Evolutionary conservation across 2,888 invertebrate species (phyloP).

Genomic region (Atherix ibis): DNA sequence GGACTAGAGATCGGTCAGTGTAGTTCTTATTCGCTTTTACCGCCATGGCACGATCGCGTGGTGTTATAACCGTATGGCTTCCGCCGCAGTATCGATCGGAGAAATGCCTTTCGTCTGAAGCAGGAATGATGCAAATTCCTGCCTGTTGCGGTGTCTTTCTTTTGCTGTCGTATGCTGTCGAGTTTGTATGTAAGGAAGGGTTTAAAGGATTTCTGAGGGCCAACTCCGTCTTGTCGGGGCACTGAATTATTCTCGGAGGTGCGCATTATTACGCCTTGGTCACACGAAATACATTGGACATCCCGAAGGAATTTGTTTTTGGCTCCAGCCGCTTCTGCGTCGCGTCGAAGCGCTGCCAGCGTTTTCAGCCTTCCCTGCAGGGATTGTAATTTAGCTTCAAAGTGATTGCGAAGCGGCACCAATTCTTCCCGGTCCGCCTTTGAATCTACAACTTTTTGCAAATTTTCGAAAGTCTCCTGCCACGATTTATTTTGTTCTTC

Average conservation of each 20-base stretch:
- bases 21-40: conserved; percentile 2
- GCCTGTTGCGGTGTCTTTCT: conserved; percentile 12
- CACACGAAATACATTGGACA: conserved; percentile 62
- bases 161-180: conserved; percentile 33
- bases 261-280: conserved; percentile 56
- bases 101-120: conserved; percentile 11
- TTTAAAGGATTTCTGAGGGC: conserved; percentile 43
- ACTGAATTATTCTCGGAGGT: conserved; percentile 37
- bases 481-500: conserved; percentile 41
- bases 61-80: conserved; percentile 55
- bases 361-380: conserved; percentile 46
- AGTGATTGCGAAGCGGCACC: conserved; percentile 45
- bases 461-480: conserved; percentile 48
- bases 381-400: conserved; percentile 41
- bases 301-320: conserved; percentile 51
- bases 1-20: no score
- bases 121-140: conserved; percentile 30
- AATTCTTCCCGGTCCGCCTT: conserved; percentile 52
- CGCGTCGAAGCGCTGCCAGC: conserved; percentile 40
- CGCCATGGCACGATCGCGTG: conserved; percentile 44
- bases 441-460: conserved; percentile 48
- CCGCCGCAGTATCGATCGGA: conserved; percentile 58
- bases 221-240: conserved; percentile 37
- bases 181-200: conserved; percentile 59
- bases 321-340: conserved; percentile 57